phyloP scores from a whole-genome alignment of 1,140 invertebrate species.

The Pseudomyrmex cubaensis region DNA sequence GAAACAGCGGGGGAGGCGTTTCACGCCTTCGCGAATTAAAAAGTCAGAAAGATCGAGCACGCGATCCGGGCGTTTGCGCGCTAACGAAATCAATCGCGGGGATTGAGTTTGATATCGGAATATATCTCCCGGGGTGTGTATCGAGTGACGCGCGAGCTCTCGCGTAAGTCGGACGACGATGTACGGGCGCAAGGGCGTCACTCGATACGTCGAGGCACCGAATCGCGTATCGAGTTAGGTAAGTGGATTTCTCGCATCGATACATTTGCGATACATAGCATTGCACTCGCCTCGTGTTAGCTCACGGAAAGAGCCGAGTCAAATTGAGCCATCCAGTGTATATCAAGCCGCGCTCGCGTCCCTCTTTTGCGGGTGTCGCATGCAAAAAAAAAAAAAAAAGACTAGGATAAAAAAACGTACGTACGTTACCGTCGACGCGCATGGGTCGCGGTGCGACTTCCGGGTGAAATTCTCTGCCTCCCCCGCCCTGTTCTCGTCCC shows the following conservation, averaged over 20 bases:
- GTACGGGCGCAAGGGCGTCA: conserved; percentile 46
- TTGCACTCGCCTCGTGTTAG: conserved; percentile 80
- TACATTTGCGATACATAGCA: conserved; percentile 81
- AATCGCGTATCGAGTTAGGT: conserved; percentile 76
- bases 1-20: no score
- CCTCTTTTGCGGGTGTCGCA: conserved; percentile 16
- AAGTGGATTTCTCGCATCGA: conserved; percentile 82
- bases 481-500: neutral
- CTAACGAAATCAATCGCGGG: conserved; percentile 52
- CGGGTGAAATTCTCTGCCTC: no score
- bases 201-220: conserved; percentile 27
- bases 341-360: conserved; percentile 53
- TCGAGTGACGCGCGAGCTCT: conserved; percentile 38
- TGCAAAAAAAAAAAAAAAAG: conserved; percentile 30
- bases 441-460: no score
- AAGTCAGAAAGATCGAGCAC: conserved; percentile 1
- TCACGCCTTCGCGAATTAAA: neutral
- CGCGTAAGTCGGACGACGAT: conserved; percentile 54
- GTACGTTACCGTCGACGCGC: no score
- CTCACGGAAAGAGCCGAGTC: conserved; percentile 73
- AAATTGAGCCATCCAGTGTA: conserved; percentile 78
- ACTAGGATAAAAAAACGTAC: neutral
- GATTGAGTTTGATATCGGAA: conserved; percentile 16
- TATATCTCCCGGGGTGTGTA: conserved; percentile 21
- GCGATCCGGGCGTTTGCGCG: neutral